A percentile compares a stretch with the other conserved stretches of the same genome.
phyloP scores from a whole-genome alignment of 2,113 vertebrate genomes.

The Coracopsis vasa region DNA sequence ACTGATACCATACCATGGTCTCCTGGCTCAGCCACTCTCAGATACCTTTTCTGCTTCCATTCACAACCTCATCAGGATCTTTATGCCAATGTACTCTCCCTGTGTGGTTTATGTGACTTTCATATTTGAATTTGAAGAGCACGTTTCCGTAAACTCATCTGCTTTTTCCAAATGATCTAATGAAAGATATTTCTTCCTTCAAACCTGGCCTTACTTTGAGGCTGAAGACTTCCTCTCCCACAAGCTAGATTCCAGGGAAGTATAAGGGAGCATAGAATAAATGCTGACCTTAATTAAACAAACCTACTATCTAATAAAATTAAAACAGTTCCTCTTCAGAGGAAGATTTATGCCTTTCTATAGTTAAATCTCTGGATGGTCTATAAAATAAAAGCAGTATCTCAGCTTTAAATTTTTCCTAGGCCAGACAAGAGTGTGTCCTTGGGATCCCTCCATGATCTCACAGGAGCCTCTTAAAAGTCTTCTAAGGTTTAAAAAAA shows the following conservation, averaged over 20 bases:
- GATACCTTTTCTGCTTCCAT: background rate
- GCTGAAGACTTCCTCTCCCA: background rate
- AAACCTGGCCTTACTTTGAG: background rate
- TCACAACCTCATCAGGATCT: background rate
- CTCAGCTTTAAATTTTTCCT: background rate
- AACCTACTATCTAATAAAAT: background rate
- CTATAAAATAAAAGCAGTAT: background rate
- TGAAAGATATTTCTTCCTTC: background rate
- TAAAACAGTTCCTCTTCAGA: background rate
- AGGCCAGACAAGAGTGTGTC: background rate
- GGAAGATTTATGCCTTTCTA: background rate
- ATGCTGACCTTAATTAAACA: background rate
- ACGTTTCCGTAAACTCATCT: background rate
- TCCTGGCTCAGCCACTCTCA: background rate
- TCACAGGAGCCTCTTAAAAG: background rate
- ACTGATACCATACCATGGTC: background rate
- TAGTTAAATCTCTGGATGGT: background rate
- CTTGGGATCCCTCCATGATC: background rate
- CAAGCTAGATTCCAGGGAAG: background rate
- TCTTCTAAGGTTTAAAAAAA: background rate
- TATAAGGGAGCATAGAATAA: background rate
- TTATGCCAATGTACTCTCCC: background rate
- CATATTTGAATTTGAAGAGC: background rate
- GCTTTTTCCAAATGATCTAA: background rate
- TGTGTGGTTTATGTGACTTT: background rate